Percentiles rank a stretch among this genome's conserved stretches.
phyloP scores from a whole-genome alignment of 2,113 vertebrate genomes.

The Syngnathus scovelli region DNA sequence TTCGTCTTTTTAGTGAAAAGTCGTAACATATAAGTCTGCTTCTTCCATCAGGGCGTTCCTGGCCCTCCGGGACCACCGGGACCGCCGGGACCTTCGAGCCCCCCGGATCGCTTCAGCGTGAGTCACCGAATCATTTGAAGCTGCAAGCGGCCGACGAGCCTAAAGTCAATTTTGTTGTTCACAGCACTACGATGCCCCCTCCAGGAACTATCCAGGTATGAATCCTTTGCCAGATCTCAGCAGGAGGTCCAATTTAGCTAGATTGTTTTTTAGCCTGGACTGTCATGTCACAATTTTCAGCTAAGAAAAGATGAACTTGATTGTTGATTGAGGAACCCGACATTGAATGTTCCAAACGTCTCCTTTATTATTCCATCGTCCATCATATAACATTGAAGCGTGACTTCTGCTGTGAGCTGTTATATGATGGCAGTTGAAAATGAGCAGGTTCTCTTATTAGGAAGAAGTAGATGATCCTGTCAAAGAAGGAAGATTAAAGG shows the following conservation, averaged over 20 bases:
- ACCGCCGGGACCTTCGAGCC: constrained; percentile 57
- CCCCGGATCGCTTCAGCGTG: constrained; percentile 60
- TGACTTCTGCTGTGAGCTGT: not conserved
- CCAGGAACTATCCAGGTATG: constrained; percentile 64
- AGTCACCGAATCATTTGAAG: constrained; percentile 27
- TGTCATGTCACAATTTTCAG: not conserved
- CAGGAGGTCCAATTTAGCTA: not conserved
- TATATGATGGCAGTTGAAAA: constrained; percentile 1
- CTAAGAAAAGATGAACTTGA: no score
- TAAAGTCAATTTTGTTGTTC: not conserved
- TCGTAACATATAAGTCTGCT: not conserved
- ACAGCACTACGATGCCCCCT: constrained; percentile 62
- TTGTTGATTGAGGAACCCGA: no score
- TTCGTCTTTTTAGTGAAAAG: no score
- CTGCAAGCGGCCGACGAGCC: not conserved
- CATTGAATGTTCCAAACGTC: not conserved
- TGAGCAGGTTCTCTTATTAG: not conserved
- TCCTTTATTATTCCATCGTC: not conserved
- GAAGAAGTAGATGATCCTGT: constrained; percentile 18
- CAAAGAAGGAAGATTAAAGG: constrained; percentile 24
- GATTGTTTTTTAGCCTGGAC: not conserved
- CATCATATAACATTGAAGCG: not conserved
- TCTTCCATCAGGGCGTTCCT: constrained; percentile 67
- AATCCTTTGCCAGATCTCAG: constrained; percentile 1
- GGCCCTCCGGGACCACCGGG: constrained; percentile 71